Percentiles rank a stretch among this genome's conserved stretches.
Evolutionary conservation across 2,888 invertebrate species (phyloP).

Genomic region (Plebejus melissa): DNA sequence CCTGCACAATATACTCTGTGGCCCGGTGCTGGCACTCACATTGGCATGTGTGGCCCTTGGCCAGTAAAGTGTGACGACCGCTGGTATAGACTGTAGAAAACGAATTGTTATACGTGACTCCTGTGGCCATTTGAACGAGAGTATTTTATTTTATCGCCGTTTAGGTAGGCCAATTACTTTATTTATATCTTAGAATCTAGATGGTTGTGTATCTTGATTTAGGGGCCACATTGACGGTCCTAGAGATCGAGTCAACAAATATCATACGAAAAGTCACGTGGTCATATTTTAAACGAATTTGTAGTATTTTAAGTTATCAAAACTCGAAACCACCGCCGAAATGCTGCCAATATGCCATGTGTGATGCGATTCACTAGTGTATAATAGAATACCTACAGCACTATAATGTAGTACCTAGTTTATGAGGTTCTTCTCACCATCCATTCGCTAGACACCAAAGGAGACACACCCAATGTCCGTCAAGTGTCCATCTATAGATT

Average conservation of each 20-base stretch:
- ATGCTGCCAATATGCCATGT: slow-evolving; percentile 8
- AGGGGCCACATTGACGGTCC: background rate
- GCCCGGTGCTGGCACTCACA: too few relatives aligned
- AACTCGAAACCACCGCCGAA: slow-evolving; percentile 7
- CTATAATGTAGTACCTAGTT: background rate
- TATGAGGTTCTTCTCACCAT: background rate
- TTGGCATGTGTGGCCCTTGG: too few relatives aligned
- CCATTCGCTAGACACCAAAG: background rate
- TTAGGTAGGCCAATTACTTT: background rate
- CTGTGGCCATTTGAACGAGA: background rate
- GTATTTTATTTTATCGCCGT: background rate
- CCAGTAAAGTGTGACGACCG: too few relatives aligned
- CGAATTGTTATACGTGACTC: background rate
- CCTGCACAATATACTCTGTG: too few relatives aligned
- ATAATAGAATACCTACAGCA: background rate
- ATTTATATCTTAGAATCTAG: background rate
- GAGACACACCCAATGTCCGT: background rate
- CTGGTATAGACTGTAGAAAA: background rate
- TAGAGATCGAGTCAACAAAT: background rate
- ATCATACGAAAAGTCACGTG: background rate
- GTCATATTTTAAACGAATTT: slow-evolving; percentile 10
- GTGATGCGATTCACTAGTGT: background rate
- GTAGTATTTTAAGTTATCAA: slow-evolving; percentile 8
- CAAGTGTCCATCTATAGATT: too few relatives aligned
- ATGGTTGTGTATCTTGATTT: background rate